These are phyloP conservation scores for Hydropotes inermis DNA, from an alignment of 2,113 vertebrate species.

Conservation along the genomic window DNA sequence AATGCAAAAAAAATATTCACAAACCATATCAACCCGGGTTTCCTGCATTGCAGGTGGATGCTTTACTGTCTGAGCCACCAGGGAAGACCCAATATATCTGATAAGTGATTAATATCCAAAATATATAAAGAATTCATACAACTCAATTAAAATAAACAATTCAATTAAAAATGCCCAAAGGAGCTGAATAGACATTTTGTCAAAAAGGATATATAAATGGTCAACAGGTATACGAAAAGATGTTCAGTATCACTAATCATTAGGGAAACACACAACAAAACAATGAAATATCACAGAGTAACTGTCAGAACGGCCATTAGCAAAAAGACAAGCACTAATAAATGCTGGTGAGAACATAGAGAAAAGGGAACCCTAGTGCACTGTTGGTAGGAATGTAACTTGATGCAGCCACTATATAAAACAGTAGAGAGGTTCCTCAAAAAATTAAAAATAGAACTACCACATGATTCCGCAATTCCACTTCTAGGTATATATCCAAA, in stretches of 20 bases:
- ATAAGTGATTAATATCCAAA: not conserved
- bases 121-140: not conserved
- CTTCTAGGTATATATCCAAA: not conserved
- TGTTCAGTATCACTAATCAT: not conserved
- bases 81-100: not conserved
- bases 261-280: not conserved
- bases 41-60: not conserved
- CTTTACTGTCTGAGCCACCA: not conserved
- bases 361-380: not conserved
- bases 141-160: not conserved
- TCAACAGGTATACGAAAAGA: not conserved
- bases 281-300: not conserved
- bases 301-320: not conserved
- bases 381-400: not conserved
- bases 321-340: not conserved
- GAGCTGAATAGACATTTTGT: not conserved
- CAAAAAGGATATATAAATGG: not conserved
- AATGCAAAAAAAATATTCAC: not conserved
- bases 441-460: not conserved
- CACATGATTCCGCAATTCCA: not conserved
- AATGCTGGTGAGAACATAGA: not conserved
- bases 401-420: not conserved
- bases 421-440: not conserved
- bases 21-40: not conserved
- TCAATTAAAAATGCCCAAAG: not conserved